Evolutionary conservation across 2,113 vertebrate genomes (phyloP).

Genomic region (Cyprinus carpio): DNA sequence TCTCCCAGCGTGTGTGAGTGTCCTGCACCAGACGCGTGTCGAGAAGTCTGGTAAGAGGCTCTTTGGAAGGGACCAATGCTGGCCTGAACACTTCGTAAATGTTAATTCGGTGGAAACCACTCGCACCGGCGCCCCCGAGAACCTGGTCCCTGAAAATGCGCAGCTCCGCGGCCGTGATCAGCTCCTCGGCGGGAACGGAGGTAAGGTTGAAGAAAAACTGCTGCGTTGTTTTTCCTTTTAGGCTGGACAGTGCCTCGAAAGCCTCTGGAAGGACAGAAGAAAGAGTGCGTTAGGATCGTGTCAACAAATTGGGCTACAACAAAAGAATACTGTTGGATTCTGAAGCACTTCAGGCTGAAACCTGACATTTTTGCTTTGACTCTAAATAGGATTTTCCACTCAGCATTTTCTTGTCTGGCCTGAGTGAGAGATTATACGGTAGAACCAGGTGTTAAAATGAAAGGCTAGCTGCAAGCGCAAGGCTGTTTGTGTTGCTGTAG

Average conservation of each 20-base stretch:
- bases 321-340: conserved; percentile 15
- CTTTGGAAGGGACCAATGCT: conserved; percentile 72
- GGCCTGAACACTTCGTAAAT: conserved; percentile 95
- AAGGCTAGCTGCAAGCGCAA: conserved; percentile 16
- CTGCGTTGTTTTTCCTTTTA: conserved; percentile 86
- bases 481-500: conserved; percentile 38
- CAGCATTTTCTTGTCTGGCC: conserved; percentile 34
- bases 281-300: conserved; percentile 30
- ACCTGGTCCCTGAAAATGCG: conserved; percentile 93
- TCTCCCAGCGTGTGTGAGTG: conserved; percentile 93
- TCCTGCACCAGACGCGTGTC: conserved; percentile 95
- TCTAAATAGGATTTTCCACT: conserved; percentile 34
- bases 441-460: conserved; percentile 56
- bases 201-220: conserved; percentile 98
- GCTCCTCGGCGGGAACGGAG: conserved; percentile 88
- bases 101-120: conserved; percentile 93
- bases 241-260: conserved; percentile 89
- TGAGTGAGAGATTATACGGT: conserved; percentile 37
- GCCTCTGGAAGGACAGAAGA: conserved; percentile 78
- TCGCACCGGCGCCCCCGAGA: conserved; percentile 71
- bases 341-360: conserved; percentile 4
- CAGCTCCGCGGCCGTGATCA: conserved; percentile 93
- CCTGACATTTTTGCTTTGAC: conserved; percentile 32
- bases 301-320: not conserved
- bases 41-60: conserved; percentile 91